Evolutionary conservation across 2,888 invertebrate genomes (phyloP).

Genomic region (Corythucha ciliata): DNA sequence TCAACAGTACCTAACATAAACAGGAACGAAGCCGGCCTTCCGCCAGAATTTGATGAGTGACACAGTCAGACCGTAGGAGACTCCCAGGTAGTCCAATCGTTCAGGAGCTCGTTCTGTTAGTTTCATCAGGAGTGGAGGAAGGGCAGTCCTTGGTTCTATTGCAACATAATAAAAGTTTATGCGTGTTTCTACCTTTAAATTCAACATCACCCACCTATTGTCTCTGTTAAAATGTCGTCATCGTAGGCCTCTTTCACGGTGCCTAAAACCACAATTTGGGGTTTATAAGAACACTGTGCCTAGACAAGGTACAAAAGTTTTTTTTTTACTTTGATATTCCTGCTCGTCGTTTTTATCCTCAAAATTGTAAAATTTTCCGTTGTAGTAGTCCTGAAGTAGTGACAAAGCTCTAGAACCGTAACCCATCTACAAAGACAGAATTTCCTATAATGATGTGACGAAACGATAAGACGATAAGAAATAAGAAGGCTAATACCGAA

Average conservation of each 20-base stretch:
- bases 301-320: too few species aligned
- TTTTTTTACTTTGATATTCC: too few species aligned
- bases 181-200: not conserved
- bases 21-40: conserved; percentile 66
- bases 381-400: conserved; percentile 80
- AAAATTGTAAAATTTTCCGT: conserved; percentile 43
- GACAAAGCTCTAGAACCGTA: conserved; percentile 84
- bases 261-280: too few species aligned
- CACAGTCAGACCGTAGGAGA: conserved; percentile 84
- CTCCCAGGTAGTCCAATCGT: conserved; percentile 84
- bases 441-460: too few species aligned
- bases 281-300: too few species aligned
- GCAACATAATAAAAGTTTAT: too few species aligned
- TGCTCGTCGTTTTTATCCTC: conserved; percentile 8
- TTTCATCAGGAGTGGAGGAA: conserved; percentile 81
- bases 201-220: too few species aligned
- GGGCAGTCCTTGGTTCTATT: conserved; percentile 58
- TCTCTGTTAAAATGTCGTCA: too few species aligned
- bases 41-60: conserved; percentile 93
- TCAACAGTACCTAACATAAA: too few species aligned
- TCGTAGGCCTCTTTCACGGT: not conserved
- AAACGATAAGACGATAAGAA: too few species aligned
- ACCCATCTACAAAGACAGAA: too few species aligned
- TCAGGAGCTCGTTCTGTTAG: conserved; percentile 77
- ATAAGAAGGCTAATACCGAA: too few species aligned